Evolutionary conservation across 2,888 invertebrate genomes (phyloP), one percentile per base, ranked within the genome.

Genomic region (Zaprionus obscuricornis): DNA sequence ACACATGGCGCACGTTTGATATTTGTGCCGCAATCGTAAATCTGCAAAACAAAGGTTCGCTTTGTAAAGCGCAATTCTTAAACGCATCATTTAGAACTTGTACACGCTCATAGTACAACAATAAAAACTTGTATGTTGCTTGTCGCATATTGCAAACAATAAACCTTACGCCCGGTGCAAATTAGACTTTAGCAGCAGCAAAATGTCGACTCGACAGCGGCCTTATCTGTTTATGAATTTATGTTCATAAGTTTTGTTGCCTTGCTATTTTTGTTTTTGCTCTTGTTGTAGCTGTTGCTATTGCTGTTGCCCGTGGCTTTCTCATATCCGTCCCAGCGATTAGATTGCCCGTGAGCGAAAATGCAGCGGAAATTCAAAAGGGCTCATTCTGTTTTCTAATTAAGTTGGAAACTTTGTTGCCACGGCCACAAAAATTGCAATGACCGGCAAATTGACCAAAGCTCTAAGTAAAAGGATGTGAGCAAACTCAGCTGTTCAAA

Each of bases 311-410:
- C 50, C 13, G 17, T 56, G 55, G 57, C 68, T 81, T 83, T 87
- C 77, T 88, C 86, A 88, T 88, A 88, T 88, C 88, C 88, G 88
- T 24, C 50, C 24, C 52, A 63, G 52, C 76, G 78, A 82, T 78
- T 78, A 78, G 75, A 64, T 73, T 77, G 64, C 60, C 63, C 74
- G 51, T 34, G 2, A 17, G 52, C 57, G 45, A 66, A 62, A 72
- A 49, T 78, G 85, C 75, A 84, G 52, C 79, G 82, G 85, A 78
- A 71, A 71, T 84, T 77, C 65, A 66, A 82, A 83, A 67, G 45
- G 56, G 43, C 54, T 45, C 37, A 56, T 47, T 60, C 75, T 29
- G 31, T 42, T 49, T 50, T 55, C 62, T 83, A 84, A 79, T 79
- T 84, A 56, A 46, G 81, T 77, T 67, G 56, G 26, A 59, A 81